phyloP scores from a whole-genome alignment of 2,888 invertebrate genomes.

The Meta bourneti region DNA sequence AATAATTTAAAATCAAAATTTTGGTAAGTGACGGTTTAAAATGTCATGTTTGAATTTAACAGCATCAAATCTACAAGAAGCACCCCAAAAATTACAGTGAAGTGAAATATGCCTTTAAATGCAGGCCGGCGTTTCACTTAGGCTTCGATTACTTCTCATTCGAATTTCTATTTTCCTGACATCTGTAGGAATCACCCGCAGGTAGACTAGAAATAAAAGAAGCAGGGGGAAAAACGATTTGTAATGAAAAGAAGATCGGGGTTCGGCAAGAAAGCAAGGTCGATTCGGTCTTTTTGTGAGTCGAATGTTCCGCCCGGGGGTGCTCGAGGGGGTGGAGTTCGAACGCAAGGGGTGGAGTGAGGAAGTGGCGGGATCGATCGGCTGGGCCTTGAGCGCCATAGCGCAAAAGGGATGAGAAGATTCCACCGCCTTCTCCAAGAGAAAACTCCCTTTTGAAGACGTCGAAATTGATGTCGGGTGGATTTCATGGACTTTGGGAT shows the following conservation, averaged over 20 bases:
- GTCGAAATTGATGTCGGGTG: conserved; percentile 46
- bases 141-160: too few relatives aligned
- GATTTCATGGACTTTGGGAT: background rate
- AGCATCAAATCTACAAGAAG: too few relatives aligned
- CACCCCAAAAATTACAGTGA: too few relatives aligned
- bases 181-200: too few relatives aligned
- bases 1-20: too few relatives aligned
- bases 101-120: too few relatives aligned
- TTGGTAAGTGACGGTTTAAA: too few relatives aligned
- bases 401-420: conserved; percentile 50
- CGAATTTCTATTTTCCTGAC: too few relatives aligned
- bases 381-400: conserved; percentile 53
- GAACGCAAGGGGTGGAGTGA: conserved; percentile 2
- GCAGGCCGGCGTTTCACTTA: too few relatives aligned
- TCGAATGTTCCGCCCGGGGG: conserved; percentile 53
- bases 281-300: conserved; percentile 62
- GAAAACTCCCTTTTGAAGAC: conserved; percentile 58
- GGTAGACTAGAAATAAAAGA: too few relatives aligned
- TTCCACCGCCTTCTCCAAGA: conserved; percentile 33
- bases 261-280: conserved; percentile 8
- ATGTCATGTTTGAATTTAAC: too few relatives aligned
- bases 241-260: background rate
- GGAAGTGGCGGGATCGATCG: conserved; percentile 58
- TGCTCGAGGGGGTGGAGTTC: background rate
- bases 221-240: background rate